These are phyloP conservation scores for Chalcosyrphus nemorum DNA, from an alignment of 2,888 invertebrate species.

Conservation along the genomic window DNA sequence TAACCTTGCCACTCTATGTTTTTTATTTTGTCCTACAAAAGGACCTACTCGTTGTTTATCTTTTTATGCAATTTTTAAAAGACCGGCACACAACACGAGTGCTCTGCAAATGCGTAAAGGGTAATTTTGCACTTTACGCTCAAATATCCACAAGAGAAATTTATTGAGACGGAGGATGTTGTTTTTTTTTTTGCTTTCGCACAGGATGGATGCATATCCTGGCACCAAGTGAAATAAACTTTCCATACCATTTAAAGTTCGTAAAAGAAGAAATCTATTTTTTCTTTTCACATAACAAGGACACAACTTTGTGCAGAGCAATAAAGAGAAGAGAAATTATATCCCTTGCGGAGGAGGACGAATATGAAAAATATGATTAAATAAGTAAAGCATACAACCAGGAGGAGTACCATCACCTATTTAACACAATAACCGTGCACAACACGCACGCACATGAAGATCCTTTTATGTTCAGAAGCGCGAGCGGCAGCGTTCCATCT, in stretches of 20 bases:
- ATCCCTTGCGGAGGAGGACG: background rate
- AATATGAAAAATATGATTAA: conserved; percentile 50
- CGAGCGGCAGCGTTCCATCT: conserved; percentile 49
- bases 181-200: too few relatives aligned
- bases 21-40: background rate
- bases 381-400: conserved; percentile 21
- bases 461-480: conserved; percentile 36
- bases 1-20: background rate
- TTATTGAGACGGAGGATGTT: conserved; percentile 51
- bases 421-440: conserved; percentile 45
- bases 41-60: background rate
- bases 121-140: conserved; percentile 47
- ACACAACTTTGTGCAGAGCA: conserved; percentile 21
- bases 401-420: conserved; percentile 1
- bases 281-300: background rate
- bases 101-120: conserved; percentile 32
- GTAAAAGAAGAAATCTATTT: background rate
- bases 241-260: conserved; percentile 18
- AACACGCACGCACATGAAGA: conserved; percentile 42
- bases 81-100: background rate
- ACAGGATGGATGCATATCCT: conserved; percentile 19
- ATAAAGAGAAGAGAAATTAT: background rate
- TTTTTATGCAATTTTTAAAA: conserved; percentile 27
- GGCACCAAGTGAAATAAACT: conserved; percentile 2
- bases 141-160: conserved; percentile 20